These are phyloP conservation scores for Netelia fuscicornis DNA, from an alignment of 2,888 invertebrate genomes.

Conservation along the genomic window DNA sequence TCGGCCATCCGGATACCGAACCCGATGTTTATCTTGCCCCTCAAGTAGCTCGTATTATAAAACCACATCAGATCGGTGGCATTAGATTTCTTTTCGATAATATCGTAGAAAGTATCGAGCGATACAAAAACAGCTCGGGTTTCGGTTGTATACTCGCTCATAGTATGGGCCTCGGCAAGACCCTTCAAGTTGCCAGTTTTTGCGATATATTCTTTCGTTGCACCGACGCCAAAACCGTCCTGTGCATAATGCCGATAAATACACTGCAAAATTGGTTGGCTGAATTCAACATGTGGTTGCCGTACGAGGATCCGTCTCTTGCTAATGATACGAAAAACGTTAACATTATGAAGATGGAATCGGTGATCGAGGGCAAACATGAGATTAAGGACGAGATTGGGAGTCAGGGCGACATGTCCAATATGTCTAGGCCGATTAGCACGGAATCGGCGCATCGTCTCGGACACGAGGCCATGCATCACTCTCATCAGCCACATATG, in stretches of 20 bases:
- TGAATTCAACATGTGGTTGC: constrained; percentile 99
- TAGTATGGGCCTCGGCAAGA: constrained; percentile 99
- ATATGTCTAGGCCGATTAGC: constrained; percentile 78
- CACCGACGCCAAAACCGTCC: constrained; percentile 94
- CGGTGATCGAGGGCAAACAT: constrained; percentile 74
- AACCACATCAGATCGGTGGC: constrained; percentile 99
- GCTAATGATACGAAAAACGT: constrained; percentile 59
- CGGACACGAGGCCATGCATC: constrained; percentile 73
- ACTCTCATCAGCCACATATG: constrained; percentile 73
- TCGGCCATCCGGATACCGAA: constrained; percentile 96
- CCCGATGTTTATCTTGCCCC: constrained; percentile 96
- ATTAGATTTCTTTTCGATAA: constrained; percentile 98
- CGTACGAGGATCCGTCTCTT: constrained; percentile 87
- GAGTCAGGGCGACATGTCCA: constrained; percentile 79
- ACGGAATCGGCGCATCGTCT: constrained; percentile 77
- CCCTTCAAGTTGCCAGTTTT: constrained; percentile 97
- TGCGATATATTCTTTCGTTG: constrained; percentile 97
- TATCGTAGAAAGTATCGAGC: constrained; percentile 95
- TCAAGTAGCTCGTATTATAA: constrained; percentile 95
- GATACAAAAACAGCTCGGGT: constrained; percentile 92
- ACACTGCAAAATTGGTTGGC: constrained; percentile 99
- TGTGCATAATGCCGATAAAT: constrained; percentile 99
- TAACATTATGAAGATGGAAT: constrained; percentile 74
- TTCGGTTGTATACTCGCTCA: constrained; percentile 99
- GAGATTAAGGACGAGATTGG: constrained; percentile 82